Evolutionary conservation across 2,888 invertebrate species (phyloP).

Genomic region (Caradrina clavipalpis): DNA sequence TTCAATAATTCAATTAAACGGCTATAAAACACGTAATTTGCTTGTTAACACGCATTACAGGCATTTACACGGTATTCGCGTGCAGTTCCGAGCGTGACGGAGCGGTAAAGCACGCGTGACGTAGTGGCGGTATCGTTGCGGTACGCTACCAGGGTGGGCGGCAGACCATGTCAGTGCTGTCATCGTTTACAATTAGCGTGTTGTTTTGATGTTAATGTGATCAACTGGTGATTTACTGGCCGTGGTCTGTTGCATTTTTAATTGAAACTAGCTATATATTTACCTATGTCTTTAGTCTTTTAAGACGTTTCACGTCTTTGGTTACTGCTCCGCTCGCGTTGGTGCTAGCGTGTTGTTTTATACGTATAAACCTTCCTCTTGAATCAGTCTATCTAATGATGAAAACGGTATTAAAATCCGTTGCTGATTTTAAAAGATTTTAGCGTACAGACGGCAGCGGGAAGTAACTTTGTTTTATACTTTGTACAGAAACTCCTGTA

Average conservation of each 20-base stretch:
- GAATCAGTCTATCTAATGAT: no score
- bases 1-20: slow-evolving; percentile 62
- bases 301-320: no score
- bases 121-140: slow-evolving; percentile 51
- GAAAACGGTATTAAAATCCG: no score
- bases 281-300: no score
- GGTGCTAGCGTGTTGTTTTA: no score
- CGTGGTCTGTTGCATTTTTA: neutral
- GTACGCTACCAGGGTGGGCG: slow-evolving; percentile 65
- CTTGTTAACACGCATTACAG: slow-evolving; percentile 69
- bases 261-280: no score
- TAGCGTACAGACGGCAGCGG: no score
- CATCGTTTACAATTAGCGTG: slow-evolving; percentile 33
- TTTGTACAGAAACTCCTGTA: no score
- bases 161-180: slow-evolving; percentile 66
- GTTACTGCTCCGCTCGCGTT: no score
- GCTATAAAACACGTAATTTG: slow-evolving; percentile 55
- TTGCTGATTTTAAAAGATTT: no score
- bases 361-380: no score
- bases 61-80: slow-evolving; percentile 80
- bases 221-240: slow-evolving; percentile 21
- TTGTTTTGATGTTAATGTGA: slow-evolving; percentile 28
- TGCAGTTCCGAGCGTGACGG: slow-evolving; percentile 82
- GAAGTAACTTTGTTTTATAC: no score
- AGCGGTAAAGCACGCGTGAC: slow-evolving; percentile 63